A percentile compares a stretch with the other conserved stretches of the same genome.
Evolutionary conservation across 2,797 vertebrate genomes (phyloP).

Genomic region (Rhinogobio ventralis): DNA sequence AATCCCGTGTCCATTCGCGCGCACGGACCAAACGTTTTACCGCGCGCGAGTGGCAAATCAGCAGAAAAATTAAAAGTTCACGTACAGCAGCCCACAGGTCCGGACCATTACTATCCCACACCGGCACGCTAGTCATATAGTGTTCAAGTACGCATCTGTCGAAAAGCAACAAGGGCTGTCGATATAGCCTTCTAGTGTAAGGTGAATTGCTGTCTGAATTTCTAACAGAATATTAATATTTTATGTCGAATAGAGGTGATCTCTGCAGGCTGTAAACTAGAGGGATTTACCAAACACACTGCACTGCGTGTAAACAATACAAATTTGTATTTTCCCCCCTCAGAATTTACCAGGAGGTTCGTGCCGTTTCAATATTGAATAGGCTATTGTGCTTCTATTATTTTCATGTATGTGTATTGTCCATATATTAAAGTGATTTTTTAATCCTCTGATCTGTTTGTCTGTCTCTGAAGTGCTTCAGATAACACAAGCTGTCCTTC

Average conservation of each 20-base stretch:
- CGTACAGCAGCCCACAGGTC: slow-evolving; percentile 5
- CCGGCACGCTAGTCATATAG: not conserved
- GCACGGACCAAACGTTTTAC: not conserved
- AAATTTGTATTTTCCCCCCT: not conserved
- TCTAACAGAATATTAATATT: slow-evolving; percentile 5
- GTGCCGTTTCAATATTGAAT: not conserved
- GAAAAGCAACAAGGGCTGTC: not conserved
- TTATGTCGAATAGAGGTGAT: slow-evolving; percentile 20
- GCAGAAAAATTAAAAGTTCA: slow-evolving; percentile 1
- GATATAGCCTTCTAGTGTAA: not conserved
- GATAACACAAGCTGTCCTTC: slow-evolving; percentile 18
- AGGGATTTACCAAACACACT: not conserved
- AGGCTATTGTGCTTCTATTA: not conserved
- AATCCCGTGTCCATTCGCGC: not conserved
- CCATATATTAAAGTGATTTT: not conserved
- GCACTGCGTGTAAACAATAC: slow-evolving; percentile 24
- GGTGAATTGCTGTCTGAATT: not conserved
- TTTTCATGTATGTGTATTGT: not conserved
- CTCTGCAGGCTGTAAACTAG: slow-evolving; percentile 8
- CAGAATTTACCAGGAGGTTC: not conserved
- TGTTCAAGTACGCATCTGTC: not conserved
- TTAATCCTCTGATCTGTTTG: slow-evolving; percentile 25
- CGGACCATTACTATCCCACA: not conserved
- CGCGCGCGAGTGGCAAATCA: not conserved
- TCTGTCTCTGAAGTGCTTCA: slow-evolving; percentile 20